Percentiles rank a stretch among this genome's conserved stretches.
Evolutionary conservation across 2,888 invertebrate species (phyloP).

Genomic region (Agrenia bidenticulata): DNA sequence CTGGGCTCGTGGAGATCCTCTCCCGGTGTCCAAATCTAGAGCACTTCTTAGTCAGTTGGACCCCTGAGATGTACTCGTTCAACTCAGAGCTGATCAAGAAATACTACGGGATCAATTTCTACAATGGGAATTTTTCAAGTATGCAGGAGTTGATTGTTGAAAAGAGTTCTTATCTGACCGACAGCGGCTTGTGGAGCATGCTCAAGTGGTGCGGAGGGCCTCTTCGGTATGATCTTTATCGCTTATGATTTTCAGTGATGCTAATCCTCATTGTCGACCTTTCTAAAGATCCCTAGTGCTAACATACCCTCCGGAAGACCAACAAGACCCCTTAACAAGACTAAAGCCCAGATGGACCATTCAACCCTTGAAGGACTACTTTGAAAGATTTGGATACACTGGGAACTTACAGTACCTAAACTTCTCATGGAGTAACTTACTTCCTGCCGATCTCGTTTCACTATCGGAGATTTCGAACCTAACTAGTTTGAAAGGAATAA

Average conservation of each 20-base stretch:
- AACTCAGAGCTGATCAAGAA: slow-evolving; percentile 51
- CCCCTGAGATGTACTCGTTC: slow-evolving; percentile 49
- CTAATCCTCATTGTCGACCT: slow-evolving; percentile 1
- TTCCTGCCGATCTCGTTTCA: slow-evolving; percentile 30
- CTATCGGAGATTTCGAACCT: slow-evolving; percentile 32
- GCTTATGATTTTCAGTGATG: too few species aligned
- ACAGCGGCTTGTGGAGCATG: slow-evolving; percentile 45
- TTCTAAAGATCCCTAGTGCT: slow-evolving; percentile 14
- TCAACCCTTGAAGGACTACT: slow-evolving; percentile 46
- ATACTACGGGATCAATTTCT: slow-evolving; percentile 48
- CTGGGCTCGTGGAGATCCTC: slow-evolving; percentile 47
- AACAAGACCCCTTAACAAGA: slow-evolving; percentile 39
- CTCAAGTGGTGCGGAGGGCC: slow-evolving; percentile 50
- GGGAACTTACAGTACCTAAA: slow-evolving; percentile 45
- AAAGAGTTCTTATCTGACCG: slow-evolving; percentile 46
- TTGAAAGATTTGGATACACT: slow-evolving; percentile 47
- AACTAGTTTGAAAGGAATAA: slow-evolving; percentile 33
- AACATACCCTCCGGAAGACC: slow-evolving; percentile 27
- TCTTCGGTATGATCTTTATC: slow-evolving; percentile 19
- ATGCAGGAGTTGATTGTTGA: slow-evolving; percentile 41
- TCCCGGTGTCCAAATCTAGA: slow-evolving; percentile 44
- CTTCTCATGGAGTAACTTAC: slow-evolving; percentile 47
- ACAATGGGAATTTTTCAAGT: slow-evolving; percentile 45
- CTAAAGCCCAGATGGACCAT: slow-evolving; percentile 50
- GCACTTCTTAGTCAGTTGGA: slow-evolving; percentile 43